A percentile compares a stretch with the other conserved stretches of the same genome.
Conservation (phyloP, 2,888 invertebrate genomes). For the Spisula solida region DNA sequence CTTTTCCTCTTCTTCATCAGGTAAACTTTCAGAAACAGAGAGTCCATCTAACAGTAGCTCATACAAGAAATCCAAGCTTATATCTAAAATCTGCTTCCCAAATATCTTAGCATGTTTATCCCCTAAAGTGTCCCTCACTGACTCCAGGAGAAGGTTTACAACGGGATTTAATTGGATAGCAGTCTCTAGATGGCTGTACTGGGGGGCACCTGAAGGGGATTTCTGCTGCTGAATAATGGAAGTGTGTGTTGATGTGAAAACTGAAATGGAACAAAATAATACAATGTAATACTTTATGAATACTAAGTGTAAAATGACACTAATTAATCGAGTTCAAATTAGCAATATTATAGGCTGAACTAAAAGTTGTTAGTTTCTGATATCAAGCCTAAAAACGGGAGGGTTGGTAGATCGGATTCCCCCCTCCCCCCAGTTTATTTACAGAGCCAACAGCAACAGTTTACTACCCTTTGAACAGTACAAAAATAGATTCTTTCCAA, state of each 20-base stretch:
- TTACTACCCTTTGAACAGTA: too few species aligned
- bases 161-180: conserved; percentile 79
- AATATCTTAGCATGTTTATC: conserved; percentile 80
- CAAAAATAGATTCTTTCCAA: too few species aligned
- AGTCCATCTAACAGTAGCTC: conserved; percentile 77
- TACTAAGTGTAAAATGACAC: too few species aligned
- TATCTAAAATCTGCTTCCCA: conserved; percentile 80
- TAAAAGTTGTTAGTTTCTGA: too few species aligned
- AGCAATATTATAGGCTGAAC: too few species aligned
- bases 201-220: conserved; percentile 60
- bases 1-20: conserved; percentile 49
- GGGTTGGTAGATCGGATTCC: too few species aligned
- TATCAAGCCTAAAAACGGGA: too few species aligned
- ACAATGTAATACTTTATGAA: neutral
- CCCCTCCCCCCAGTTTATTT: too few species aligned
- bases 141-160: conserved; percentile 76
- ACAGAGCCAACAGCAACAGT: too few species aligned
- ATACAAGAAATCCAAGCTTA: conserved; percentile 81
- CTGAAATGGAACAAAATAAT: conserved; percentile 22
- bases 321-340: too few species aligned
- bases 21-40: conserved; percentile 59
- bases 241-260: conserved; percentile 35
- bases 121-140: conserved; percentile 74
- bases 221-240: conserved; percentile 9
- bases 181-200: conserved; percentile 71